Conservation (phyloP, 1,140 invertebrate species). For the Lasaia peninsularis region DNA sequence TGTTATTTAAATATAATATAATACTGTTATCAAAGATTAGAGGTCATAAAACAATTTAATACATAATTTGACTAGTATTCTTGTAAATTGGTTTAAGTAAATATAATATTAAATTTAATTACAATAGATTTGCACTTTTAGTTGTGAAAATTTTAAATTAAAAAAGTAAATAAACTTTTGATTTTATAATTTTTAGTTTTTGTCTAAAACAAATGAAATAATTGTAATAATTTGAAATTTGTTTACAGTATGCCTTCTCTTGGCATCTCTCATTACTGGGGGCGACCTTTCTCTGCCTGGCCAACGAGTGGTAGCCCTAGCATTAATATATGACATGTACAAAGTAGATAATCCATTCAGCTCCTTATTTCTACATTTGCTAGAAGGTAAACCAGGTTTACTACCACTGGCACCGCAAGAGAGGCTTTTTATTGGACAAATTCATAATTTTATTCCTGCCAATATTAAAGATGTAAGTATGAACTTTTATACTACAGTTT, state of each 20-base stretch:
- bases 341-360: conserved; percentile 79
- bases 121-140: no score
- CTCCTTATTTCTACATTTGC: conserved; percentile 61
- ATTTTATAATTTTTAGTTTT: no score
- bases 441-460: conserved; percentile 58
- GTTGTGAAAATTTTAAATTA: no score
- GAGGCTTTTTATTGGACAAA: conserved; percentile 60
- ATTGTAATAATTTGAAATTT: neutral
- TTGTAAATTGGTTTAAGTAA: no score
- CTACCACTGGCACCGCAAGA: conserved; percentile 62
- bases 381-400: conserved; percentile 65
- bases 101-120: no score
- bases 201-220: no score
- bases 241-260: conserved; percentile 66
- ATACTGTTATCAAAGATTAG: no score
- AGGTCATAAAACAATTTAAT: no score
- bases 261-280: conserved; percentile 66
- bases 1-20: no score
- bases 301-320: conserved; percentile 85
- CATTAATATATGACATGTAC: conserved; percentile 87
- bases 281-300: conserved; percentile 70
- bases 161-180: no score
- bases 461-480: conserved; percentile 69
- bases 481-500: neutral
- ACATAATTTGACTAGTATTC: no score